These are phyloP conservation scores for Eilema depressum DNA, from an alignment of 2,888 invertebrate genomes.

Conservation along the genomic window DNA sequence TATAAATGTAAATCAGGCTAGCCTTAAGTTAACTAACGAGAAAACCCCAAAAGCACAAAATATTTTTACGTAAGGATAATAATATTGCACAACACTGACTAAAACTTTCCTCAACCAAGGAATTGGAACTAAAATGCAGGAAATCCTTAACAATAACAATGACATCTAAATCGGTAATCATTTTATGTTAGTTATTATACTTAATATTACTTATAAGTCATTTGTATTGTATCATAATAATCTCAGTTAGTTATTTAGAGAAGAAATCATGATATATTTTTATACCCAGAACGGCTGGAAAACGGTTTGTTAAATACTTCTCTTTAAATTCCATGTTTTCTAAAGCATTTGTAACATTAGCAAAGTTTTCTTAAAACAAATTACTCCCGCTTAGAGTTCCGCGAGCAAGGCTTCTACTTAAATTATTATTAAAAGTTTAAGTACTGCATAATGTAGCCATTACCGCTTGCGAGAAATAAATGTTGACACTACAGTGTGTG, in stretches of 20 bases:
- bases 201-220: too few relatives aligned
- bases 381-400: constrained; percentile 16
- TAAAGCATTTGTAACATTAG: constrained; percentile 14
- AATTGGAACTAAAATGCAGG: too few relatives aligned
- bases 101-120: too few relatives aligned
- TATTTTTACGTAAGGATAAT: too few relatives aligned
- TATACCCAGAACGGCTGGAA: neutral
- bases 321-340: constrained; percentile 7
- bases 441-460: constrained; percentile 13
- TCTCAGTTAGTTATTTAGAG: neutral
- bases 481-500: constrained; percentile 8
- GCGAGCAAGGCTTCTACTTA: constrained; percentile 10
- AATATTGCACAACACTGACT: too few relatives aligned
- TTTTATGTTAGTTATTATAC: too few relatives aligned
- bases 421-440: constrained; percentile 19
- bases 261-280: neutral
- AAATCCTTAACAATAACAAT: too few relatives aligned
- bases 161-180: too few relatives aligned
- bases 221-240: too few relatives aligned
- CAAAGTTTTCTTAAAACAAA: constrained; percentile 22
- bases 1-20: too few relatives aligned
- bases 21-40: too few relatives aligned
- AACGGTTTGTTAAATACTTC: neutral
- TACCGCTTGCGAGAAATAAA: constrained; percentile 15
- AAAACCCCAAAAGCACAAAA: too few relatives aligned